Percentiles rank a stretch among this genome's conserved stretches.
phyloP scores from a whole-genome alignment of 2,113 vertebrate species.

The Odobenus rosmarus region DNA sequence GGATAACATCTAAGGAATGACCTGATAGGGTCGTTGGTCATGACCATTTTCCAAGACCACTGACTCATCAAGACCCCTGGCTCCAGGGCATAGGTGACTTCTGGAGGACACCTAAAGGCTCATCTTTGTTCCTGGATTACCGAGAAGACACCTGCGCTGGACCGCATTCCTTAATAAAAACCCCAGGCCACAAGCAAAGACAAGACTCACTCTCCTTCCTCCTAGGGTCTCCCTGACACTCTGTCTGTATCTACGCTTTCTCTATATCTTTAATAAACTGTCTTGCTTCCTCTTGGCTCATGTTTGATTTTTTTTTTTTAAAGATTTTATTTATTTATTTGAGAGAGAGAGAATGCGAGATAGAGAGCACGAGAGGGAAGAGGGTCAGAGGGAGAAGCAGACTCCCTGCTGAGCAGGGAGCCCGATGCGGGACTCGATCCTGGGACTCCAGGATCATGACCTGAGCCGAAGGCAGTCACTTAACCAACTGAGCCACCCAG shows the following conservation, averaged over 20 bases:
- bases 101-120: neutral
- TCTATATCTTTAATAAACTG: neutral
- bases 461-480: too few relatives aligned
- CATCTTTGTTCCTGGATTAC: neutral
- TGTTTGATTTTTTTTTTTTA: too few relatives aligned
- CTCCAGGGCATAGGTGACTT: neutral
- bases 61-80: neutral
- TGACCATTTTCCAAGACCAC: neutral
- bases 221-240: neutral
- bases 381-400: too few relatives aligned
- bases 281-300: neutral
- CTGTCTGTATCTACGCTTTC: neutral
- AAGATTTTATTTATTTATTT: too few relatives aligned
- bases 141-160: neutral
- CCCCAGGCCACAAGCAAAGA: neutral
- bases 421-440: too few relatives aligned
- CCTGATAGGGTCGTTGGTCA: rapidly evolving
- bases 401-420: too few relatives aligned
- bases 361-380: too few relatives aligned
- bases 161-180: neutral
- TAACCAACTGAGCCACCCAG: too few relatives aligned
- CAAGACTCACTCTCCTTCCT: neutral
- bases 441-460: too few relatives aligned
- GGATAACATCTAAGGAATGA: neutral
- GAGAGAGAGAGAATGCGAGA: too few relatives aligned